These are phyloP conservation scores for Biston stratarius DNA, from an alignment of 2,888 invertebrate genomes.

Conservation along the genomic window DNA sequence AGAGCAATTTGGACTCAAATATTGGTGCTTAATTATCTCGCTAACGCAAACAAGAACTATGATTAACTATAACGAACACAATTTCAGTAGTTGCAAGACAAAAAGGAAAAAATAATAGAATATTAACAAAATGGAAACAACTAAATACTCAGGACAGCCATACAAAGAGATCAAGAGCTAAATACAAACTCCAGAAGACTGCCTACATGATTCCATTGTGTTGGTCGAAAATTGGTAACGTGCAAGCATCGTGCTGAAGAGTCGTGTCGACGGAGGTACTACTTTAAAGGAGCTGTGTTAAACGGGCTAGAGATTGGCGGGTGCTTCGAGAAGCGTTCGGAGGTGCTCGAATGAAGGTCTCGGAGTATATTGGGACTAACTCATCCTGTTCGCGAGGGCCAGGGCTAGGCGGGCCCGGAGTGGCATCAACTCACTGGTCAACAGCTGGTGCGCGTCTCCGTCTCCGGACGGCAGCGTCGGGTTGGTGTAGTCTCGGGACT, in stretches of 20 bases:
- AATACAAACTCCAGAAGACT: conserved; percentile 34
- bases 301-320: conserved; percentile 49
- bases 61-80: conserved; percentile 10
- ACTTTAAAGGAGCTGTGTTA: conserved; percentile 46
- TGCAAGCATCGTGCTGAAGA: conserved; percentile 34
- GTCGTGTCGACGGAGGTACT: conserved; percentile 21
- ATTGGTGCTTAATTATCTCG: conserved; percentile 18
- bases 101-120: conserved; percentile 2
- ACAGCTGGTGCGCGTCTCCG: conserved; percentile 87
- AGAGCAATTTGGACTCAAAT: conserved; percentile 20
- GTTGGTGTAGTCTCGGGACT: conserved; percentile 99
- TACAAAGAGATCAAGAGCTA: conserved; percentile 21
- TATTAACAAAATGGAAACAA: conserved; percentile 2
- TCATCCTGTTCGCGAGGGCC: conserved; percentile 87
- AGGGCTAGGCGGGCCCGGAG: conserved; percentile 83
- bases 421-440: conserved; percentile 89
- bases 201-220: conserved; percentile 14
- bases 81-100: conserved; percentile 16
- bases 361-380: conserved; percentile 79
- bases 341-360: conserved; percentile 75
- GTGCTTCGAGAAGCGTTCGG: conserved; percentile 65
- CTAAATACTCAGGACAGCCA: conserved; percentile 21
- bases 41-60: conserved; percentile 15
- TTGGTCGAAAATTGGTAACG: conserved; percentile 16
- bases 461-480: conserved; percentile 99